Evolutionary conservation across 2,113 vertebrate species (phyloP).

Genomic region (Chamaea fasciata): DNA sequence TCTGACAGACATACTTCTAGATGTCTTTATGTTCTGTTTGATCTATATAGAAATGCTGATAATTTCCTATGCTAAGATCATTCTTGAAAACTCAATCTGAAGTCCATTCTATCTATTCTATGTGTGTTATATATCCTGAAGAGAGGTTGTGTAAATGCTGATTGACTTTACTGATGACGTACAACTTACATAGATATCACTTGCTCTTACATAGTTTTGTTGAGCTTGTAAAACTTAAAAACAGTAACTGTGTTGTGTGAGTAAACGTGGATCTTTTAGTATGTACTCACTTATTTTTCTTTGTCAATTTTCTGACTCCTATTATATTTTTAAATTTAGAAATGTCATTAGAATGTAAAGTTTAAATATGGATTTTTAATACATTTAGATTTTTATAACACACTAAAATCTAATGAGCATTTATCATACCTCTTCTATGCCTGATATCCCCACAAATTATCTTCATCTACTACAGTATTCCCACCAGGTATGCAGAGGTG

Average conservation of each 20-base stretch:
- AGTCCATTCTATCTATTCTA: not conserved
- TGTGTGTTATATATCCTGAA: not conserved
- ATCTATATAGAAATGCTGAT: not conserved
- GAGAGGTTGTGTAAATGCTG: not conserved
- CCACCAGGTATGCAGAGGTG: not conserved
- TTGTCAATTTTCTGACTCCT: not conserved
- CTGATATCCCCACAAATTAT: not conserved
- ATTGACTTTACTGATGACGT: not conserved
- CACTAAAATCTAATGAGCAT: not conserved
- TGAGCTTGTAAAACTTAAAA: not conserved
- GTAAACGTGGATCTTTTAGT: not conserved
- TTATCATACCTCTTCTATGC: not conserved
- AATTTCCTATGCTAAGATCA: not conserved
- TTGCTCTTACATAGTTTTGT: not conserved
- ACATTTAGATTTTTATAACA: not conserved
- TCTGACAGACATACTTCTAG: not conserved
- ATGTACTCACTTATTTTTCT: not conserved
- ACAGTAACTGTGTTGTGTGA: not conserved
- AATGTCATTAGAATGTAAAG: not conserved
- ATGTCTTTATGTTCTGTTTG: not conserved
- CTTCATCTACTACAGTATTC: not conserved
- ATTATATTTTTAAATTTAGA: not conserved
- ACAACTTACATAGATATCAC: not conserved
- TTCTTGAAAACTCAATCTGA: not conserved
- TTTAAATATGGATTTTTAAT: not conserved